A percentile compares a stretch with the other conserved stretches of the same genome.
Evolutionary conservation across 1,140 invertebrate species (phyloP).

Genomic region (Leptinotarsa lineolata): DNA sequence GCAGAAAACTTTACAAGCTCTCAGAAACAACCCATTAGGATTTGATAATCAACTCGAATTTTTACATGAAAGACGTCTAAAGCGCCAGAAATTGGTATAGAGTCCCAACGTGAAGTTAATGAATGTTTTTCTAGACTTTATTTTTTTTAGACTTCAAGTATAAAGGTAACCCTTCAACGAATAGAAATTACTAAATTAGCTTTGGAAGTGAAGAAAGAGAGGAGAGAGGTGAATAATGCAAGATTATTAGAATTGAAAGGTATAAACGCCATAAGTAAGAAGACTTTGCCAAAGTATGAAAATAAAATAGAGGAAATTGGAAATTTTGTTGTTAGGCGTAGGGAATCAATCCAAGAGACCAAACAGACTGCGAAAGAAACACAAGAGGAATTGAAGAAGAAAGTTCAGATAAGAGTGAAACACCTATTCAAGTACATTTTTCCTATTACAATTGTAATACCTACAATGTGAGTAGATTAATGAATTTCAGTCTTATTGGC

Average conservation of each 20-base stretch:
- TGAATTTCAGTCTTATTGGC: not conserved
- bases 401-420: conserved; percentile 66
- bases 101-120: not conserved
- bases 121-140: conserved; percentile 37
- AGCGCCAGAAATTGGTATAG: not conserved
- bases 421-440: conserved; percentile 79
- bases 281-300: conserved; percentile 66
- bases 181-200: conserved; percentile 65
- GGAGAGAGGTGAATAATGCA: conserved; percentile 61
- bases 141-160: conserved; percentile 63
- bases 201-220: conserved; percentile 67
- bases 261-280: conserved; percentile 62
- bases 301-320: conserved; percentile 66
- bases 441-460: conserved; percentile 67
- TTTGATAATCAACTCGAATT: not conserved
- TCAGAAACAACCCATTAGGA: conserved; percentile 27
- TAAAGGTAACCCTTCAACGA: conserved; percentile 67
- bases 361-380: conserved; percentile 61
- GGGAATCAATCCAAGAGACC: conserved; percentile 60
- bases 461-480: conserved; percentile 35
- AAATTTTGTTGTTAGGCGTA: conserved; percentile 61
- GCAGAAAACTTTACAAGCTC: conserved; percentile 32
- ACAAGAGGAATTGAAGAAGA: conserved; percentile 64
- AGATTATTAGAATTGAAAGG: conserved; percentile 61
- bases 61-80: not conserved